Percentiles rank a stretch among this genome's conserved stretches.
Conservation (phyloP, 2,797 vertebrate species). For the Hydrophis major region DNA sequence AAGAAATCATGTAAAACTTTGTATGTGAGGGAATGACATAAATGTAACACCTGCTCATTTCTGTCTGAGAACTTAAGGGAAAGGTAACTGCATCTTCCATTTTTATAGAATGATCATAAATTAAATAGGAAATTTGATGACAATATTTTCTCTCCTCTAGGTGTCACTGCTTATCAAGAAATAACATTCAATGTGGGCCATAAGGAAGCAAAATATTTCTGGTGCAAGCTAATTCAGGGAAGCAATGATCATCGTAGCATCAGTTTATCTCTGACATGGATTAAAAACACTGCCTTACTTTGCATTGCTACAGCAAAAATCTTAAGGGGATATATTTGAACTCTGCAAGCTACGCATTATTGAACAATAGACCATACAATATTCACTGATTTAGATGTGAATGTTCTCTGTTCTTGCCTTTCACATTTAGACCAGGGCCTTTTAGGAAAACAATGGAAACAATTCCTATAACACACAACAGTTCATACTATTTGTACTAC, state of each 20-base stretch:
- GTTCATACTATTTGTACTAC: not conserved
- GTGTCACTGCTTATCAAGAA: conserved; percentile 45
- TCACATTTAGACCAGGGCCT: not conserved
- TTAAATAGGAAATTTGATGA: not conserved
- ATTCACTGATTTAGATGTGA: not conserved
- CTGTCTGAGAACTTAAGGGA: not conserved
- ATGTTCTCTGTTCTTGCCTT: not conserved
- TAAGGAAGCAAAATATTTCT: not conserved
- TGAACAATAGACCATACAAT: not conserved
- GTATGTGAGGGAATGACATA: not conserved
- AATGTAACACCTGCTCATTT: not conserved
- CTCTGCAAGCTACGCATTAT: not conserved
- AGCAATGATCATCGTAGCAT: not conserved
- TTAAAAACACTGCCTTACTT: not conserved
- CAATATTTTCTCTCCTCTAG: conserved; percentile 38
- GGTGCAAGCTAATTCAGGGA: not conserved
- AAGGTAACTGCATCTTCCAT: not conserved
- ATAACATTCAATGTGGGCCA: not conserved
- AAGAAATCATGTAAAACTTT: not conserved
- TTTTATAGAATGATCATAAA: not conserved
- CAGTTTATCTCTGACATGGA: not conserved
- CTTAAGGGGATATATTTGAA: not conserved
- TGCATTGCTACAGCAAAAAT: not conserved
- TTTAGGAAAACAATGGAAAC: not conserved
- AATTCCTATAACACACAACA: not conserved